Evolutionary conservation across 2,888 invertebrate species (phyloP).

Genomic region (Xanthia togata): DNA sequence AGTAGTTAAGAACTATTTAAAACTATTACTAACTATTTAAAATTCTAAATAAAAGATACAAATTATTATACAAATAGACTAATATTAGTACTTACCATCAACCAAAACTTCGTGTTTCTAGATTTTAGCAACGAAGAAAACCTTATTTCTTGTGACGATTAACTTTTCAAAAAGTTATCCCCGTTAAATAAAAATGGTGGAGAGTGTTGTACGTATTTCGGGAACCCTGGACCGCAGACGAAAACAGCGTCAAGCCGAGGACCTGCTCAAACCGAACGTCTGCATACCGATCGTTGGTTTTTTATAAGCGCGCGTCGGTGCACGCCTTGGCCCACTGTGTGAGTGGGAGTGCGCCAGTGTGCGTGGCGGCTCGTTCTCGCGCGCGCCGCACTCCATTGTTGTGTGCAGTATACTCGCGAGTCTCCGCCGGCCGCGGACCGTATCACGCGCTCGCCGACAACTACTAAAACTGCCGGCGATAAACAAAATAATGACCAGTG

Average conservation of each 20-base stretch:
- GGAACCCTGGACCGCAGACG: conserved; percentile 89
- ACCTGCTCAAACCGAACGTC: conserved; percentile 90
- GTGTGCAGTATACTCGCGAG: conserved; percentile 88
- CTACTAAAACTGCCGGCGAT: conserved; percentile 85
- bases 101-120: background rate
- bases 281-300: conserved; percentile 91
- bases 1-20: too few relatives aligned
- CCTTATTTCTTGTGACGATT: background rate
- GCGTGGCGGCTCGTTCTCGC: conserved; percentile 82
- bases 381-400: conserved; percentile 84
- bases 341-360: conserved; percentile 77
- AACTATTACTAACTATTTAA: too few relatives aligned
- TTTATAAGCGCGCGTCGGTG: conserved; percentile 87
- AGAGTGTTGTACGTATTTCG: conserved; percentile 75
- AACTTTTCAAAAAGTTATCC: background rate
- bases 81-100: background rate
- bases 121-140: background rate
- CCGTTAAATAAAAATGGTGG: conserved; percentile 66
- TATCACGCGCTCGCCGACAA: conserved; percentile 77
- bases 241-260: conserved; percentile 90
- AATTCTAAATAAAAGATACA: background rate
- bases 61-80: background rate
- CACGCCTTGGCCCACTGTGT: conserved; percentile 77
- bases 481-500: conserved; percentile 89
- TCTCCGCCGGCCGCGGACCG: conserved; percentile 79